These are phyloP conservation scores for Drosophila lini DNA, from an alignment of 1,140 invertebrate genomes.

Conservation along the genomic window DNA sequence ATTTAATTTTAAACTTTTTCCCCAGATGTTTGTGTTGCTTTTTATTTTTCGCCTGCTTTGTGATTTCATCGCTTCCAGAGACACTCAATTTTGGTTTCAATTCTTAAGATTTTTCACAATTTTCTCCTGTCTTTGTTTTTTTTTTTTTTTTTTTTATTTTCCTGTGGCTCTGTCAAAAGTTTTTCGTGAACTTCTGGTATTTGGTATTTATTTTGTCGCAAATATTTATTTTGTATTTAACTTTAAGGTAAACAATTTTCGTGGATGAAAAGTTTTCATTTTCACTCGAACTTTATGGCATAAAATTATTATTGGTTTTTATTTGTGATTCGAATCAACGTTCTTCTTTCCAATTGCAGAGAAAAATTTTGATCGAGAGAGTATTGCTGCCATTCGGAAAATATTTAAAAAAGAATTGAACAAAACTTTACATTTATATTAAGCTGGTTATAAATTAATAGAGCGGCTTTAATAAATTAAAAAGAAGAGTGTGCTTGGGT, in stretches of 20 bases:
- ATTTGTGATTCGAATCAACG: conserved; percentile 5
- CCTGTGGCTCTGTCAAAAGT: conserved; percentile 35
- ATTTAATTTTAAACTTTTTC: conserved; percentile 71
- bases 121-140: conserved; percentile 22
- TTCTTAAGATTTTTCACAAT: conserved; percentile 51
- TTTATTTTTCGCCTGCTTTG: conserved; percentile 38
- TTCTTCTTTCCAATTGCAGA: not conserved
- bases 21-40: conserved; percentile 52
- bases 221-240: conserved; percentile 62
- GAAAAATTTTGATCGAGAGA: not conserved
- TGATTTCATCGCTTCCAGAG: conserved; percentile 49
- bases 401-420: too few species aligned
- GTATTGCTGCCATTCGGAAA: too few species aligned
- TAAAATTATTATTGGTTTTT: conserved; percentile 50
- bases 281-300: conserved; percentile 20
- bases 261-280: conserved; percentile 14
- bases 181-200: conserved; percentile 38
- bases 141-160: conserved; percentile 1
- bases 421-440: not conserved
- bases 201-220: conserved; percentile 58
- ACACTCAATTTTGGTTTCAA: conserved; percentile 69
- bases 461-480: conserved; percentile 12
- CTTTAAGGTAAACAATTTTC: conserved; percentile 55
- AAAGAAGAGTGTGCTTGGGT: not conserved
- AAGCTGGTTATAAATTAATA: conserved; percentile 28